Percentiles rank a stretch among this genome's conserved stretches.
These are phyloP conservation scores for Bos javanicus DNA, from an alignment of 2,113 vertebrate genomes.

Conservation along the genomic window DNA sequence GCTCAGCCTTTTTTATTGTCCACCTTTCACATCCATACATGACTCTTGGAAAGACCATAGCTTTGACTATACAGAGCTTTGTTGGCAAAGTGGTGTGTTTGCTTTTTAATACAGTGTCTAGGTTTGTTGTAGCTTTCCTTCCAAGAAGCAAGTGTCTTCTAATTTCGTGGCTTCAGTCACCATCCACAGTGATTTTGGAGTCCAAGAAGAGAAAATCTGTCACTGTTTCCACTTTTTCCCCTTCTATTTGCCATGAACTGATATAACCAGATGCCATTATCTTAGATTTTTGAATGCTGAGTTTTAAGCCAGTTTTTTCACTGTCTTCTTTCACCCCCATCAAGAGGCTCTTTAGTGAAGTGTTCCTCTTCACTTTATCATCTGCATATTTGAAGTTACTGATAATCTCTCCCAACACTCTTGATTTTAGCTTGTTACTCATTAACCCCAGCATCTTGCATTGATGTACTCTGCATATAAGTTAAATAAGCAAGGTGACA, in stretches of 20 bases:
- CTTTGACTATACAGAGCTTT: neutral
- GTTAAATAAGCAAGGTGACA: neutral
- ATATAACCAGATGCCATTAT: neutral
- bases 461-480: neutral
- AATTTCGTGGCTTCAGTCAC: neutral
- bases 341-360: neutral
- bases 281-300: neutral
- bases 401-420: neutral
- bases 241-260: neutral
- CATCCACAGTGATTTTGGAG: neutral
- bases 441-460: neutral
- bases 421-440: neutral
- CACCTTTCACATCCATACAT: neutral
- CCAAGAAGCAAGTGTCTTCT: neutral
- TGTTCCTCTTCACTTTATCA: neutral
- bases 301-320: neutral
- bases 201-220: neutral
- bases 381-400: neutral
- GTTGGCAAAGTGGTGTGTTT: neutral
- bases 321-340: neutral
- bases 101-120: neutral
- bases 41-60: neutral
- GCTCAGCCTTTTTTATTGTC: neutral
- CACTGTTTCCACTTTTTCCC: neutral
- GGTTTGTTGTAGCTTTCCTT: neutral